Evolutionary conservation across 1,140 invertebrate species (phyloP), one percentile per base, ranked within the genome.

Genomic region (Sycophaga agraensis): DNA sequence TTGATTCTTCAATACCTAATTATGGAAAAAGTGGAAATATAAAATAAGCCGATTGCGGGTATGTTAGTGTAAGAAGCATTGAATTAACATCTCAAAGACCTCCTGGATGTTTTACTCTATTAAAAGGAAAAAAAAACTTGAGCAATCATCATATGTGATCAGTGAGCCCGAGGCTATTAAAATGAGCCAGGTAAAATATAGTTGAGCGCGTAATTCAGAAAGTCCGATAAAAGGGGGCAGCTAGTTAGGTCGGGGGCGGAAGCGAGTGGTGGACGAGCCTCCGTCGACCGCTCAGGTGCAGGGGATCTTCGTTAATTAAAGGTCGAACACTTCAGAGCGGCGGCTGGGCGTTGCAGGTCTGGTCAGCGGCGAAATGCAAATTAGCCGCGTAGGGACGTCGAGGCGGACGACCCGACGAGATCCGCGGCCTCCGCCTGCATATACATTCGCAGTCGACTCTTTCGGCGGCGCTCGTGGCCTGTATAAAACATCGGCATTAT

Each of bases 401-500:
- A 31, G 11, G 28, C 5, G 28, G 28, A 31, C 11, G 28, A 31
- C 28, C 28, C 5, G 28, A 4, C 5, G 28, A 31, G 28, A 31
- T 31, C 28, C 28, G 28, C 28, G 4, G 28, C 28, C 28, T 4
- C 28, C 28, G 28, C 28, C 28, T 6, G 35, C 7, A 39, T 9
- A n/a, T 39, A 9, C 35, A 14, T 39, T 11, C 14, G 14, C 35
- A 39, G 14, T 39, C 3, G 11, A 39, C 35, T 39, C 35, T 39
- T 6, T 8, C 35, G 3, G 7, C 7, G 35, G 35, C 35, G 35
- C 35, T 4, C 3, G n/a, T n/a, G 35, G 7, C 26, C 17, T 49
- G 17, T 3, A 8, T 49, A 49, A 49, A 34, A 68, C 67, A 69
- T 66, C 68, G 69, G 68, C 69, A 72, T 73, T 73, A 73, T 72